phyloP scores from a whole-genome alignment of 2,888 invertebrate genomes.

The Netelia inedita region DNA sequence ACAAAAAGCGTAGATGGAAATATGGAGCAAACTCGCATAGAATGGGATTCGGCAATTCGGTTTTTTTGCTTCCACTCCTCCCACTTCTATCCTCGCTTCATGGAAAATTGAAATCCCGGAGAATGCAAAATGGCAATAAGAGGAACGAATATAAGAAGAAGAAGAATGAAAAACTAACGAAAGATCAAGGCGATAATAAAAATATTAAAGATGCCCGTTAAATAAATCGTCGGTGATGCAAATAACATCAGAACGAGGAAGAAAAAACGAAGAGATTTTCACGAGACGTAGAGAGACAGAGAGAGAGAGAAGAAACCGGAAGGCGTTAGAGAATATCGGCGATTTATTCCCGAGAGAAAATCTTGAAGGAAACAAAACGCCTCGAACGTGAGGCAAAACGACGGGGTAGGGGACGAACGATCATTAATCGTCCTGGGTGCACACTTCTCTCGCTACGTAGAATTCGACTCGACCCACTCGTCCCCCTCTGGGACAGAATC shows the following conservation, averaged over 20 bases:
- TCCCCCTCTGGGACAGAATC: constrained; percentile 44
- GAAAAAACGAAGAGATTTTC: neutral
- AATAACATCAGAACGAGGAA: constrained; percentile 3
- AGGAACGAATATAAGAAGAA: neutral
- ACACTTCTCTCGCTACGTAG: neutral
- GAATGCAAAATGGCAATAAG: neutral
- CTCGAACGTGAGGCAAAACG: constrained; percentile 1
- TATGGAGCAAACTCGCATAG: constrained; percentile 49
- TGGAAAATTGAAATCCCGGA: constrained; percentile 41
- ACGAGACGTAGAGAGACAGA: neutral
- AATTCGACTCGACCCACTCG: neutral
- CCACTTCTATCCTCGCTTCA: constrained; percentile 9
- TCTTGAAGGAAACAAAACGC: constrained; percentile 34
- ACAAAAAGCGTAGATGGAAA: constrained; percentile 57
- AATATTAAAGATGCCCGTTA: neutral
- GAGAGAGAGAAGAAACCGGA: constrained; percentile 5
- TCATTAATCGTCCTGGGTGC: constrained; percentile 54
- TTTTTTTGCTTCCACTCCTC: neutral
- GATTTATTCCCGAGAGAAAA: constrained; percentile 47
- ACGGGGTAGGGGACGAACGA: neutral
- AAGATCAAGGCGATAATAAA: neutral
- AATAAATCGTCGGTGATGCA: neutral
- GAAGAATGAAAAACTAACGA: neutral
- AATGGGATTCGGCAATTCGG: constrained; percentile 43
- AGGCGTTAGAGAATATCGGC: constrained; percentile 8